phyloP scores from a whole-genome alignment of 2,113 vertebrate species.

The Zosterops lateralis region DNA sequence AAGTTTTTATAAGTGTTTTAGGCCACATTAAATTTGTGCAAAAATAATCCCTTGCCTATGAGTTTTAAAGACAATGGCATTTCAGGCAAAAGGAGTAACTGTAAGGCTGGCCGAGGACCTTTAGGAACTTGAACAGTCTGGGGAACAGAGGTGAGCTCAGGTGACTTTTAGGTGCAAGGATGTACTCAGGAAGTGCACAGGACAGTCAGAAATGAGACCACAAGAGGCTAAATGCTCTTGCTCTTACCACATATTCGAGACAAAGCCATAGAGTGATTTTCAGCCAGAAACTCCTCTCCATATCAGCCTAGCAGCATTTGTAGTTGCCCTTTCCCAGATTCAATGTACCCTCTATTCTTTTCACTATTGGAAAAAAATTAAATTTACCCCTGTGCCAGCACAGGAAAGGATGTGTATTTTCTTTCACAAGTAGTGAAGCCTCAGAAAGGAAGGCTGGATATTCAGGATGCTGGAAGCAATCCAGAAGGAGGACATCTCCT shows the following conservation, averaged over 20 bases:
- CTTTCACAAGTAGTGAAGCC: neutral
- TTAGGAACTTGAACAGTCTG: neutral
- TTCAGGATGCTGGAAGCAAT: neutral
- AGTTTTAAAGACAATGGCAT: neutral
- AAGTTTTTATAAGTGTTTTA: neutral
- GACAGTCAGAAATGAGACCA: neutral
- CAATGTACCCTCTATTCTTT: neutral
- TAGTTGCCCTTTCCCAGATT: neutral
- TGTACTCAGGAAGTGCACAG: neutral
- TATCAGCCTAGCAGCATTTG: accelerated
- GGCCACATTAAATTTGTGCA: neutral
- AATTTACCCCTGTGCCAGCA: neutral
- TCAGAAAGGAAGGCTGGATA: neutral
- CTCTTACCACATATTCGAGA: neutral
- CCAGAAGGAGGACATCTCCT: neutral
- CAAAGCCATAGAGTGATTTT: neutral
- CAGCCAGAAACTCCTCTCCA: neutral
- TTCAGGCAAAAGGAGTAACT: neutral
- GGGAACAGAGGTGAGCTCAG: neutral
- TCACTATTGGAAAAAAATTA: neutral
- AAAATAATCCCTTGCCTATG: neutral
- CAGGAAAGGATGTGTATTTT: neutral
- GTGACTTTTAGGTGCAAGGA: neutral
- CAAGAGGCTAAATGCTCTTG: accelerated
- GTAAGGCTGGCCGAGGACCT: neutral